A percentile compares a stretch with the other conserved stretches of the same genome.
Conservation (phyloP, 2,888 invertebrate species). For the Perithous albicinctus region DNA sequence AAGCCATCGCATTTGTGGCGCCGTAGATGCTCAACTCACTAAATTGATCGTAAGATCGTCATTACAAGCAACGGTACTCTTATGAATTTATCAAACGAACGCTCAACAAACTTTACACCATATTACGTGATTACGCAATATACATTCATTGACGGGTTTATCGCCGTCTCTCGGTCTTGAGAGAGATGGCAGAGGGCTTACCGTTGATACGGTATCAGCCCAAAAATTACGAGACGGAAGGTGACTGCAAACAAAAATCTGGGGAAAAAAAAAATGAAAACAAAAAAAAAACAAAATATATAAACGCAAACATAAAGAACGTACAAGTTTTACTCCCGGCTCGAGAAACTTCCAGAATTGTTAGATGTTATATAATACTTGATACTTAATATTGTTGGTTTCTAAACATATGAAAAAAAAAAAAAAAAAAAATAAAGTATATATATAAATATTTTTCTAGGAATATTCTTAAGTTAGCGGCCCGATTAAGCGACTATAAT, state of each 20-base stretch:
- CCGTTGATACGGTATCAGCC: slow-evolving; percentile 27
- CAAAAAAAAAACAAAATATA: slow-evolving; percentile 54
- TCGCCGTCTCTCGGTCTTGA: not conserved
- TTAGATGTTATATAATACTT: slow-evolving; percentile 70
- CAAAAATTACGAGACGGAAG: slow-evolving; percentile 40
- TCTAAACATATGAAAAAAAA: slow-evolving; percentile 64
- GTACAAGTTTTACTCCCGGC: slow-evolving; percentile 68
- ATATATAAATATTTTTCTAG: slow-evolving; percentile 71
- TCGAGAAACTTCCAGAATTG: slow-evolving; percentile 71
- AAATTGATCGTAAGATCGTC: slow-evolving; percentile 9
- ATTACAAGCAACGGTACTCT: slow-evolving; percentile 11
- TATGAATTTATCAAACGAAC: slow-evolving; percentile 42
- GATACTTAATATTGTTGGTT: slow-evolving; percentile 72
- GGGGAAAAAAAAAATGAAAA: slow-evolving; percentile 34
- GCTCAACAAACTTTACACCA: slow-evolving; percentile 52
- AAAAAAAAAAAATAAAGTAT: slow-evolving; percentile 57
- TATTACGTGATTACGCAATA: slow-evolving; percentile 37
- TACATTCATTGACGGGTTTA: slow-evolving; percentile 43
- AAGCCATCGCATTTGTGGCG: not conserved
- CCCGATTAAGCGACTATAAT: slow-evolving; percentile 64
- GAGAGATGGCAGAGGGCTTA: slow-evolving; percentile 6
- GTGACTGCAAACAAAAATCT: slow-evolving; percentile 20
- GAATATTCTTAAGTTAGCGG: slow-evolving; percentile 69
- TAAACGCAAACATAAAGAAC: slow-evolving; percentile 64
- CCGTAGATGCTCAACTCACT: not conserved